phyloP scores from a whole-genome alignment of 2,888 invertebrate genomes.

The Hydrotaea cyrtoneurina region DNA sequence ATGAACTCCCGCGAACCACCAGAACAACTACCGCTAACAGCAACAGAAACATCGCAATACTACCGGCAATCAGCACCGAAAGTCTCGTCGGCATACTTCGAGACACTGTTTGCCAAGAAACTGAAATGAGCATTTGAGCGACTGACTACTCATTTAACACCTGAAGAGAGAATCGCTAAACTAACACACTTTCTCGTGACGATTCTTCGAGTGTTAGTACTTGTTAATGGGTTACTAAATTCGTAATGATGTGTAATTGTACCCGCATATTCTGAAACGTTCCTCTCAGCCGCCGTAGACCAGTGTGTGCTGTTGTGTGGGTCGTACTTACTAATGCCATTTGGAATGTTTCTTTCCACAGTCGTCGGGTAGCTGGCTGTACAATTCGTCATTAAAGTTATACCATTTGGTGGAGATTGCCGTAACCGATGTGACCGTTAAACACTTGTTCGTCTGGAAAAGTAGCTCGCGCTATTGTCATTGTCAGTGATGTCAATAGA shows the following conservation, averaged over 20 bases:
- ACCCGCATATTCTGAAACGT: constrained; percentile 19
- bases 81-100: constrained; percentile 58
- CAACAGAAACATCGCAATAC: constrained; percentile 46
- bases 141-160: neutral
- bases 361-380: constrained; percentile 4
- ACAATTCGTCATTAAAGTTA: constrained; percentile 46
- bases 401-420: neutral
- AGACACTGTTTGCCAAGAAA: constrained; percentile 20
- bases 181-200: neutral
- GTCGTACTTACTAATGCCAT: constrained; percentile 50
- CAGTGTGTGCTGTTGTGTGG: constrained; percentile 32
- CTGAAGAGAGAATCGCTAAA: neutral
- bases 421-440: constrained; percentile 53
- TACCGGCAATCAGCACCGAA: constrained; percentile 48
- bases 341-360: constrained; percentile 22
- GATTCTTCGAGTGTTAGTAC: neutral
- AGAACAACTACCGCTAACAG: constrained; percentile 56
- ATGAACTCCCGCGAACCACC: constrained; percentile 59
- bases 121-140: constrained; percentile 41
- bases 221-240: neutral
- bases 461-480: neutral
- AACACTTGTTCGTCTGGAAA: constrained; percentile 53
- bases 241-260: neutral
- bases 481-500: neutral
- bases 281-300: neutral